phyloP scores from a whole-genome alignment of 2,888 invertebrate species.

The Melangyna quadrimaculata region DNA sequence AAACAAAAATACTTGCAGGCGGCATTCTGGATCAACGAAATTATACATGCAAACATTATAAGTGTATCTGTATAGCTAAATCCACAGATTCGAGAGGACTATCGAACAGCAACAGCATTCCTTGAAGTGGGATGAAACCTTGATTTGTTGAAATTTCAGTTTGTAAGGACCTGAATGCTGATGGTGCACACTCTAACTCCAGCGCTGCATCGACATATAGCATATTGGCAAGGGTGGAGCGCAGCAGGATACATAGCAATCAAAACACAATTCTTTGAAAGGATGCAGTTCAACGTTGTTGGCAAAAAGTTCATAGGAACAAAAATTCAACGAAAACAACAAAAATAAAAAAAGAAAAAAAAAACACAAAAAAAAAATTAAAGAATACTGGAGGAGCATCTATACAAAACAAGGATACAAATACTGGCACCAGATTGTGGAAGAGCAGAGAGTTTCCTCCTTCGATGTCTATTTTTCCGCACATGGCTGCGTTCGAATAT shows the following conservation, averaged over 20 bases:
- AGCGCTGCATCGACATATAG: not conserved
- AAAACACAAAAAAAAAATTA: not conserved
- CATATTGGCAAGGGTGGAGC: conserved; percentile 8
- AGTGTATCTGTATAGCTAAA: not conserved
- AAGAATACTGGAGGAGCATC: not conserved
- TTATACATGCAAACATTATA: not conserved
- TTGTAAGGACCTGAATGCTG: conserved; percentile 47
- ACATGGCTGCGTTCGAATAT: not conserved
- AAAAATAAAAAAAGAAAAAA: not conserved
- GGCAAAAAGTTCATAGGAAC: conserved; percentile 13
- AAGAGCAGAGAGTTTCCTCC: conserved; percentile 22
- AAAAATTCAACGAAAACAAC: conserved; percentile 23
- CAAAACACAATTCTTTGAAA: conserved; percentile 58
- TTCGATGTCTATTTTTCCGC: conserved; percentile 20
- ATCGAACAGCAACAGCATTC: conserved; percentile 15
- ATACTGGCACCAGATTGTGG: conserved; percentile 62
- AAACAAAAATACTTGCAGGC: conserved; percentile 18
- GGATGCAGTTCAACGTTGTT: conserved; percentile 43
- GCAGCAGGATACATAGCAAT: conserved; percentile 46
- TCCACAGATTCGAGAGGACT: not conserved
- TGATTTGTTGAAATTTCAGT: conserved; percentile 67
- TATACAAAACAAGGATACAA: conserved; percentile 38
- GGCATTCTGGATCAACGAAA: not conserved
- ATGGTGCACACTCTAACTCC: conserved; percentile 8
- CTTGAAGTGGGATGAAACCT: conserved; percentile 43